Evolutionary conservation across 2,113 vertebrate species (phyloP).

Genomic region (Microcebus tavaratra): DNA sequence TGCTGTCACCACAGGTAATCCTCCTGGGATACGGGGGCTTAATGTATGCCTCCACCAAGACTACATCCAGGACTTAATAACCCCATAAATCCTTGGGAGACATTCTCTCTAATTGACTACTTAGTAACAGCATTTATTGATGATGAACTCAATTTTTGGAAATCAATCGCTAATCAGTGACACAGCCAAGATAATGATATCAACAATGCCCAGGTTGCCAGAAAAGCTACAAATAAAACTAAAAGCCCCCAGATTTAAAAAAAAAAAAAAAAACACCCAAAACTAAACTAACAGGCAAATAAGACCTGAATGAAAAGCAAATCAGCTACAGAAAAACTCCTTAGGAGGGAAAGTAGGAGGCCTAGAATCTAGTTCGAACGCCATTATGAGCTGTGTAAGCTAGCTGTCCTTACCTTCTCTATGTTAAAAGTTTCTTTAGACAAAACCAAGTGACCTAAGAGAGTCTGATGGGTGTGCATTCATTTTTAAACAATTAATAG

Average conservation of each 20-base stretch:
- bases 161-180: slow-evolving; percentile 59
- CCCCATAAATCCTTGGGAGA: not conserved
- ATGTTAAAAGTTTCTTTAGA: not conserved
- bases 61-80: not conserved
- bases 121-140: slow-evolving; percentile 32
- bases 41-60: not conserved
- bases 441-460: not conserved
- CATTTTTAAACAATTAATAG: not conserved
- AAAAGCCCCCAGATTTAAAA: not conserved
- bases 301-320: not conserved
- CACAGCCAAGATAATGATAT: slow-evolving; percentile 30
- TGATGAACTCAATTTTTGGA: slow-evolving; percentile 34
- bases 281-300: not conserved
- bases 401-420: not conserved
- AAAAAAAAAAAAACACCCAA: not conserved
- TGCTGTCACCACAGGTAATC: not conserved
- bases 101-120: slow-evolving; percentile 12
- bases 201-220: not conserved
- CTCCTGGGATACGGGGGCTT: not conserved
- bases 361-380: not conserved
- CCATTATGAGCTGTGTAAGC: not conserved
- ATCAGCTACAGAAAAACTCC: not conserved
- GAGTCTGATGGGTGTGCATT: not conserved
- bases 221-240: not conserved
- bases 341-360: not conserved